phyloP scores from a whole-genome alignment of 2,113 vertebrate genomes.

The Mesembrinibis cayennensis region DNA sequence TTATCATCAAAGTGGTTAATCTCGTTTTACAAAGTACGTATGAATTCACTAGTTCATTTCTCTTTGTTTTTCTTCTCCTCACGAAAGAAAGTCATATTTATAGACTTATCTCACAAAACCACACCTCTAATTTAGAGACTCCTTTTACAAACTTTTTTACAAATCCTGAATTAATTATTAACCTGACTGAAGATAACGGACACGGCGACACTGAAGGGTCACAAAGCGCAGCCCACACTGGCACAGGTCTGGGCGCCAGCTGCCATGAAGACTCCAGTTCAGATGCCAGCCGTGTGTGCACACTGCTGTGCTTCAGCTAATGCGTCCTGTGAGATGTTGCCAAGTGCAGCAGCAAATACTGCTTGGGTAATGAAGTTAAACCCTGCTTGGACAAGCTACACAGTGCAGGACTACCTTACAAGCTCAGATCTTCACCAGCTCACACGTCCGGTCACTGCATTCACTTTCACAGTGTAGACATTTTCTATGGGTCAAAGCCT shows the following conservation, averaged over 20 bases:
- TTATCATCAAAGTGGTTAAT: background rate
- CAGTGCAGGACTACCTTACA: background rate
- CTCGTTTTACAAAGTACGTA: background rate
- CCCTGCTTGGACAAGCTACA: background rate
- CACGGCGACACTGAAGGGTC: accelerated
- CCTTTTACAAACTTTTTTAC: background rate
- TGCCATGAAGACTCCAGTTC: accelerated
- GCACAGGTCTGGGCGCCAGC: background rate
- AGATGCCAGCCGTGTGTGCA: background rate
- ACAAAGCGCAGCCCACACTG: accelerated
- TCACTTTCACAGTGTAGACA: background rate
- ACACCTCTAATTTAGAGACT: background rate
- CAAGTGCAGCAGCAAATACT: background rate
- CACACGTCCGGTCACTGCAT: accelerated
- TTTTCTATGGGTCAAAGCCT: background rate
- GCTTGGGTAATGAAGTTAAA: background rate
- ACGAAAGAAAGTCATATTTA: background rate
- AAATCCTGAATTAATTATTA: background rate
- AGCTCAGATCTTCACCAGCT: background rate
- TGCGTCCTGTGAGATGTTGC: background rate
- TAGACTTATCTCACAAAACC: background rate
- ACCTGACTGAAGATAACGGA: background rate
- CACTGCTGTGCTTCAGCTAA: background rate
- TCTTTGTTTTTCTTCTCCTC: background rate
- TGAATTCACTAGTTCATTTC: background rate